Conservation (phyloP, 1,140 invertebrate species). For the Trialeurodes vaporariorum region DNA sequence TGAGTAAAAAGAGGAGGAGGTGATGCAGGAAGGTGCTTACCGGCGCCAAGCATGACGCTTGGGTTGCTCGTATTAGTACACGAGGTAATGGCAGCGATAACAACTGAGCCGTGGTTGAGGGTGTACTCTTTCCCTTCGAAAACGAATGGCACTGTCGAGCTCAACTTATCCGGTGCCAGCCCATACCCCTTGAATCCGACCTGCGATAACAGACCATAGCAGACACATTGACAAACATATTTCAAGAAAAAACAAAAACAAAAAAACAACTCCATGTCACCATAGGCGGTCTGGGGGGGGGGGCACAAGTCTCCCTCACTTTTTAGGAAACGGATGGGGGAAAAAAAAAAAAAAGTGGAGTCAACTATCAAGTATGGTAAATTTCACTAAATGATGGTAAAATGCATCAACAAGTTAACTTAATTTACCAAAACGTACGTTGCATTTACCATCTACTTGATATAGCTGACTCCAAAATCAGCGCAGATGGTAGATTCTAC, state of each 20-base stretch:
- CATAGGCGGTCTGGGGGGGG: neutral
- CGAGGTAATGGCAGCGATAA: constrained; percentile 94
- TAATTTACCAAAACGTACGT: no score
- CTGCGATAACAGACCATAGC: constrained; percentile 41
- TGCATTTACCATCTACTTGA: no score
- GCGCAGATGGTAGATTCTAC: no score
- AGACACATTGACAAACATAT: no score
- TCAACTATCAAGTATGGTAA: no score
- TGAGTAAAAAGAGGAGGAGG: neutral
- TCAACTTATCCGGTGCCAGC: constrained; percentile 52
- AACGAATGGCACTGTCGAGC: constrained; percentile 55
- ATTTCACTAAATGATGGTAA: no score
- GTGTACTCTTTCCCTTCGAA: constrained; percentile 71
- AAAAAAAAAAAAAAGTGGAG: no score
- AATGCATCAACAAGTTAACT: no score
- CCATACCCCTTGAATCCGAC: constrained; percentile 93
- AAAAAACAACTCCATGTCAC: neutral
- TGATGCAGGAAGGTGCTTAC: constrained; percentile 37
- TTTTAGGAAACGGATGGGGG: no score
- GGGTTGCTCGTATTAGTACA: constrained; percentile 98
- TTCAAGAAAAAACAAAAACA: neutral
- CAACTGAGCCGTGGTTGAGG: constrained; percentile 84
- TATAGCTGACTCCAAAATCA: no score
- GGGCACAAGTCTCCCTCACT: no score
- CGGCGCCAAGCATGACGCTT: constrained; percentile 90